A percentile compares a stretch with the other conserved stretches of the same genome.
Conservation (phyloP, 2,797 vertebrate genomes). For the Chaetodon trifasciatus region DNA sequence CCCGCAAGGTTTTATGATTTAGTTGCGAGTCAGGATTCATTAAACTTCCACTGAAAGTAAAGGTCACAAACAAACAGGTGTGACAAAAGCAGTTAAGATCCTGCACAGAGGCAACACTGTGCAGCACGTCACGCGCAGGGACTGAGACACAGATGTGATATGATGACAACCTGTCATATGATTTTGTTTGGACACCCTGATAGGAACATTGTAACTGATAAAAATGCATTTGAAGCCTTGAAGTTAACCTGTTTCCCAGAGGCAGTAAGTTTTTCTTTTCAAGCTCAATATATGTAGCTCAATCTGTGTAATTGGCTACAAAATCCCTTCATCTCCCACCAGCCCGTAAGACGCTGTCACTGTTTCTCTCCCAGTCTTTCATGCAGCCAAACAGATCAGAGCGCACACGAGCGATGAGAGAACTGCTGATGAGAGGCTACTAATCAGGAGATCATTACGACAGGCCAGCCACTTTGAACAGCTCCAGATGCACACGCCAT, state of each 20-base stretch:
- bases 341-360: not conserved
- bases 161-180: slow-evolving; percentile 32
- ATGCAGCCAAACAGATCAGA: slow-evolving; percentile 34
- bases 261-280: not conserved
- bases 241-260: slow-evolving; percentile 15
- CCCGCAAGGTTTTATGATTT: slow-evolving; percentile 15
- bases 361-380: slow-evolving; percentile 22
- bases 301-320: slow-evolving; percentile 14
- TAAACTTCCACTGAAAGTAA: slow-evolving; percentile 14
- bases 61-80: slow-evolving; percentile 25
- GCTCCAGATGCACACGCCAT: slow-evolving; percentile 69
- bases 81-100: slow-evolving; percentile 15
- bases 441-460: slow-evolving; percentile 69
- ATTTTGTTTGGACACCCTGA: slow-evolving; percentile 31
- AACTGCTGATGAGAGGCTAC: slow-evolving; percentile 58
- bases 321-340: slow-evolving; percentile 33
- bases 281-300: not conserved
- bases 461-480: slow-evolving; percentile 74
- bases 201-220: not conserved
- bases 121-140: slow-evolving; percentile 7
- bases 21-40: slow-evolving; percentile 3
- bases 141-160: slow-evolving; percentile 17
- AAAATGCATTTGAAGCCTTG: not conserved
- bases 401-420: slow-evolving; percentile 15
- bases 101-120: slow-evolving; percentile 42